Base-by-base conservation (phyloP, 2,113 vertebrate genomes). In the Mustela nigripes region DNA sequence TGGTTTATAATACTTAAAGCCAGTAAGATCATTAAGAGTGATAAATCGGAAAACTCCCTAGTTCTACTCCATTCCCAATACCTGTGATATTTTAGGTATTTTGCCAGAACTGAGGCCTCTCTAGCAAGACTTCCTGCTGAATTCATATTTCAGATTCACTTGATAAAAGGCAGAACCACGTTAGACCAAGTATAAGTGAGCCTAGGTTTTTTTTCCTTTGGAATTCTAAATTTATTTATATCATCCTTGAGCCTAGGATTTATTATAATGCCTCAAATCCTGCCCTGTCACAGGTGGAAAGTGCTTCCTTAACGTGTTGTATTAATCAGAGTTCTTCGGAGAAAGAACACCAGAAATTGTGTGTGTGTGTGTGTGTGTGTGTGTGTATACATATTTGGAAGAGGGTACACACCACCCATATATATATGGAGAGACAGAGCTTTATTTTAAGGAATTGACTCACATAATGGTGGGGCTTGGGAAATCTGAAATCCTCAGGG, bases 221-320 rank as follows among this genome's bases (percentile, higher is more conserved):
- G 33, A 96, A 92, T 92, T 84, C 5, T 65, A 95, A n/a, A 93
- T 94, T 94, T 97, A 65, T 97, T 98, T 96, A 97, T 86, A 94
- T 80, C 69, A 62, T 2, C 16, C 58, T 67, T 94, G 69, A 89
- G 95, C 94, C 74, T 24, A 0, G 89, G 92, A 98, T 94, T 97
- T 93, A 92, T 87, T 96, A 76, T 62, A 95, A 91, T 10, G 14
- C 89, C 90, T 96, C 95, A 96, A 4, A 60, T 96, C 89, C 63
- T 21, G n/a, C 12, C 18, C 16, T 88, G 36, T 4, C 31, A 71
- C 9, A 84, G 21, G 26, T 18, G 84, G 45, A 85, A 97, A 93
- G 65, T 93, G 9, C 10, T 89, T 95, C 21, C 79, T 42, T 93
- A 85, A 88, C 11, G 96, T 5, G 69, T 36, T 78, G 19, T 82